Percentiles rank a stretch among this genome's conserved stretches.
Evolutionary conservation across 2,113 vertebrate species (phyloP).

Genomic region (Ceratotherium simum): DNA sequence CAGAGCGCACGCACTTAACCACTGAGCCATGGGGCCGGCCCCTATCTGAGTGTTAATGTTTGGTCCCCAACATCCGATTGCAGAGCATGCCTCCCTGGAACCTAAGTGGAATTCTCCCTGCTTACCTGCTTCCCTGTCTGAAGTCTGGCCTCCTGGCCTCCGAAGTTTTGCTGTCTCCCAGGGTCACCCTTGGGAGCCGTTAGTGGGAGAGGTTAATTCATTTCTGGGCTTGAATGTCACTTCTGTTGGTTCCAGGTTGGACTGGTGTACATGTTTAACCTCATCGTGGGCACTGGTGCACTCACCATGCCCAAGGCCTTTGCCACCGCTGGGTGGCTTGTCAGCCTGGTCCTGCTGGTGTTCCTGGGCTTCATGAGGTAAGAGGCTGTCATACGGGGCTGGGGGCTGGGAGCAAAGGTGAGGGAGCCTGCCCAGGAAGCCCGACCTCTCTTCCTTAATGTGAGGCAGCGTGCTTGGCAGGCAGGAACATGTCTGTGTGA

Average conservation of each 20-base stretch:
- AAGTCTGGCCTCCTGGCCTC: neutral
- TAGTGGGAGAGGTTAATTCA: accelerated
- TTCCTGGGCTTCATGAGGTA: slow-evolving; percentile 98
- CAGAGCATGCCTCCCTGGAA: neutral
- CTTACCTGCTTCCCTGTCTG: neutral
- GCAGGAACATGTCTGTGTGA: no score
- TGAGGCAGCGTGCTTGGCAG: neutral
- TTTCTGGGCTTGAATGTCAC: neutral
- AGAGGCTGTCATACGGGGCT: slow-evolving; percentile 3
- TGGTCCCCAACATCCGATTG: neutral
- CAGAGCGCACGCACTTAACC: no score
- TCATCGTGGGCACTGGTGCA: slow-evolving; percentile 97
- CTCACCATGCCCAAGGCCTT: slow-evolving; percentile 99
- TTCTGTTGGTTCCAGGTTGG: slow-evolving; percentile 91
- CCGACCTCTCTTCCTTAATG: accelerated
- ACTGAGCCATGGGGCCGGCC: no score
- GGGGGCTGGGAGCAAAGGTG: neutral
- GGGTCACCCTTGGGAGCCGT: neutral
- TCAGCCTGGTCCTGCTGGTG: slow-evolving; percentile 94
- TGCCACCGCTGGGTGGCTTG: slow-evolving; percentile 94
- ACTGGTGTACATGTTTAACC: slow-evolving; percentile 99
- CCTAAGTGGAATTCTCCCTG: neutral
- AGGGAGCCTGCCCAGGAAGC: neutral
- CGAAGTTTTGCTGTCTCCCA: neutral
- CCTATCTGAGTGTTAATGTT: no score